These are phyloP conservation scores for Rallus crepitans DNA, from an alignment of 2,797 vertebrate genomes.

Conservation along the genomic window DNA sequence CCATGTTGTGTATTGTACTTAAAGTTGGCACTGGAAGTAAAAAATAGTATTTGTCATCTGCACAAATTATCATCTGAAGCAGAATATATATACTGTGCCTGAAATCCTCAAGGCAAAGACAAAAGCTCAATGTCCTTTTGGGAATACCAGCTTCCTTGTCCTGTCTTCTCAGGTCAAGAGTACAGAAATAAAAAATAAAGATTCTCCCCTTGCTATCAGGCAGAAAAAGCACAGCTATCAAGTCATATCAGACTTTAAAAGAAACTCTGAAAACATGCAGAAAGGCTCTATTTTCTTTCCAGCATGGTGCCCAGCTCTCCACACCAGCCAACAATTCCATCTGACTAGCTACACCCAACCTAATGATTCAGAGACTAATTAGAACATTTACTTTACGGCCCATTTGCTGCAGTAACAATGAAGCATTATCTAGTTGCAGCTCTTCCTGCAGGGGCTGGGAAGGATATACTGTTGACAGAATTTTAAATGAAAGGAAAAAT, in stretches of 20 bases:
- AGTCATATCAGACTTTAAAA: not conserved
- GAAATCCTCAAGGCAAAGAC: not conserved
- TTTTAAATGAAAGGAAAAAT: constrained; percentile 53
- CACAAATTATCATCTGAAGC: not conserved
- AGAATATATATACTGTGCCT: not conserved
- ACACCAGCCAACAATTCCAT: not conserved
- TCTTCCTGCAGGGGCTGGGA: not conserved
- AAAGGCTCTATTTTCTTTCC: not conserved
- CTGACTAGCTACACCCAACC: not conserved
- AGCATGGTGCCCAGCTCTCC: not conserved
- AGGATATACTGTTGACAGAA: constrained; percentile 31
- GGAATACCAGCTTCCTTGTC: not conserved
- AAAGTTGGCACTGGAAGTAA: not conserved
- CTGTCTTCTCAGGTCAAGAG: not conserved
- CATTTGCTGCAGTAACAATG: constrained; percentile 64
- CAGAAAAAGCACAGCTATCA: not conserved
- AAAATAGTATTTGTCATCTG: not conserved
- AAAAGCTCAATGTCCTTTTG: not conserved
- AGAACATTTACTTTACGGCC: constrained; percentile 52
- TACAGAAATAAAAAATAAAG: not conserved
- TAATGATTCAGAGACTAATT: constrained; percentile 59
- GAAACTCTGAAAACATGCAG: not conserved
- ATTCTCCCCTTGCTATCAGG: not conserved
- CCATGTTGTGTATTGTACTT: not conserved
- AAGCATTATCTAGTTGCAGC: constrained; percentile 29